These are phyloP conservation scores for Embiotoca jacksoni DNA, from an alignment of 2,113 vertebrate species.

Conservation along the genomic window DNA sequence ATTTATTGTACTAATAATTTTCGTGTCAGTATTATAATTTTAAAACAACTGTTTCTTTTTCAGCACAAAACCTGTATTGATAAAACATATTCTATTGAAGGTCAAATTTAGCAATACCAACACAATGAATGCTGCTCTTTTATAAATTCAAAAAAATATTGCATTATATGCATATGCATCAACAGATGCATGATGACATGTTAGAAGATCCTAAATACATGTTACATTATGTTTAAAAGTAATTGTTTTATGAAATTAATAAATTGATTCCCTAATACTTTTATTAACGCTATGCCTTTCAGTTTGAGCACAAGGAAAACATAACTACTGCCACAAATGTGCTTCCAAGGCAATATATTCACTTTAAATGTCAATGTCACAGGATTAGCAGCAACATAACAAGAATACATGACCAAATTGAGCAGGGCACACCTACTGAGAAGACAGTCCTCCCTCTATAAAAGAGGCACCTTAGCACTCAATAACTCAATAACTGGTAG, in stretches of 20 bases:
- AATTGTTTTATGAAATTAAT: background rate
- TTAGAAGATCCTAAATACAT: background rate
- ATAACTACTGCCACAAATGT: slow-evolving; percentile 31
- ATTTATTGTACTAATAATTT: too few species aligned
- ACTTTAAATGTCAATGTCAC: slow-evolving; percentile 69
- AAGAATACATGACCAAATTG: slow-evolving; percentile 76
- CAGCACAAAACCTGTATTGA: too few species aligned
- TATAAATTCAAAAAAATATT: background rate
- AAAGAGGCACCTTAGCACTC: slow-evolving; percentile 51
- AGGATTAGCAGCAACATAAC: slow-evolving; percentile 64
- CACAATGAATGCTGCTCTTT: background rate
- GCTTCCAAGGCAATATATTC: slow-evolving; percentile 49
- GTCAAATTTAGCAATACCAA: too few species aligned
- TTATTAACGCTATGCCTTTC: background rate
- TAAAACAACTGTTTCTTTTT: too few species aligned
- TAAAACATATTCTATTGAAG: too few species aligned
- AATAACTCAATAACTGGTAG: slow-evolving; percentile 57
- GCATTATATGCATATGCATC: background rate
- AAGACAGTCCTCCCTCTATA: slow-evolving; percentile 66
- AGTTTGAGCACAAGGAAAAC: background rate
- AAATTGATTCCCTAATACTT: background rate
- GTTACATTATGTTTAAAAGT: background rate
- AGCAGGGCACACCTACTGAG: slow-evolving; percentile 71
- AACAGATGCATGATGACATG: background rate
- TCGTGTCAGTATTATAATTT: too few species aligned